phyloP scores from a whole-genome alignment of 2,797 vertebrate species.

The Gastrophryne carolinensis region DNA sequence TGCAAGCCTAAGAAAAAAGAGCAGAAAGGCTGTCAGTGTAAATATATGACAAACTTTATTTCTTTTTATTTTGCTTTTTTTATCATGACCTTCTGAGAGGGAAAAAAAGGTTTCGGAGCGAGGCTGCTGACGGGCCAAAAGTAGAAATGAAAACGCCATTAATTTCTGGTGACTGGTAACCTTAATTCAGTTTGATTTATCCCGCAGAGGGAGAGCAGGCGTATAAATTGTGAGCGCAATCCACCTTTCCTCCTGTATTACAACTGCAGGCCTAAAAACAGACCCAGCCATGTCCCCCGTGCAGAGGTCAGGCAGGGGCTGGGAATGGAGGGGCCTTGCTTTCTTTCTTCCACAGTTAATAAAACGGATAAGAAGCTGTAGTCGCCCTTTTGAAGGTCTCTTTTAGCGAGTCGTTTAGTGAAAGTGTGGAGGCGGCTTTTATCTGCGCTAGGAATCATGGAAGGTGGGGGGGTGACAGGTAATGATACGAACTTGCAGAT shows the following conservation, averaged over 20 bases:
- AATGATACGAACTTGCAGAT: background rate
- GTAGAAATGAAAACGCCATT: conserved; percentile 14
- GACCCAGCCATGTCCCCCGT: conserved; percentile 18
- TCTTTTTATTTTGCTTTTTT: no score
- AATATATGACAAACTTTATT: conserved; percentile 8
- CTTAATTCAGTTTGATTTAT: conserved; percentile 52
- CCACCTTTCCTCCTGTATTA: conserved; percentile 41
- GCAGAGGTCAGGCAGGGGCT: conserved; percentile 45
- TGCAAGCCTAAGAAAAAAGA: background rate
- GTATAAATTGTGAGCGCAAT: conserved; percentile 43
- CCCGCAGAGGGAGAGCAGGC: conserved; percentile 16
- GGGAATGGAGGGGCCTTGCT: conserved; percentile 35
- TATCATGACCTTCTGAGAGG: background rate
- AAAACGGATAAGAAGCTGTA: conserved; percentile 41
- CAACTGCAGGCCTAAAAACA: conserved; percentile 31
- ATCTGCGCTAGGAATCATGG: conserved; percentile 21
- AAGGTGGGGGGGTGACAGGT: background rate
- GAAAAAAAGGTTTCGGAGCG: background rate
- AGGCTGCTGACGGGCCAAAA: conserved; percentile 4
- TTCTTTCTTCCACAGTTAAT: conserved; percentile 48
- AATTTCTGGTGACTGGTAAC: conserved; percentile 41
- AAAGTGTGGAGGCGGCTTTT: conserved; percentile 42
- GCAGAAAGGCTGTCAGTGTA: background rate
- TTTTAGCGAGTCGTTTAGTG: conserved; percentile 37
- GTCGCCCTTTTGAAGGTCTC: conserved; percentile 41